phyloP scores from a whole-genome alignment of 2,888 invertebrate genomes.

The Folsomia manolachei region DNA sequence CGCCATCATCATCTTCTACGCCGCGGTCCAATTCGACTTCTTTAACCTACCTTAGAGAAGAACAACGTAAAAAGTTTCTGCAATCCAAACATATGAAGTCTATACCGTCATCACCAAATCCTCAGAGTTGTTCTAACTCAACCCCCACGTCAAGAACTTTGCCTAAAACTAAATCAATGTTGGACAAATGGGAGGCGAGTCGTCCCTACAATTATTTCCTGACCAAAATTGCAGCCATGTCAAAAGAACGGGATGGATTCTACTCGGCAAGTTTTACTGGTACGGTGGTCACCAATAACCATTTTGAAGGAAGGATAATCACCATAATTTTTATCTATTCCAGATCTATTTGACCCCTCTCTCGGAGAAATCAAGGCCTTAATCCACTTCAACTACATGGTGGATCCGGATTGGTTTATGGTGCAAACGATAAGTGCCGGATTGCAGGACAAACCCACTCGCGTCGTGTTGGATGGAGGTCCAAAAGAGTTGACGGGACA shows the following conservation, averaged over 20 bases:
- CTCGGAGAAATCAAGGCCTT: conserved; percentile 71
- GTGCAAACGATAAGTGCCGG: conserved; percentile 79
- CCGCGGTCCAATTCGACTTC: too few relatives aligned
- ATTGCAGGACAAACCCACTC: conserved; percentile 67
- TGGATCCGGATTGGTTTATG: conserved; percentile 83
- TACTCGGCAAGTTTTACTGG: conserved; percentile 34
- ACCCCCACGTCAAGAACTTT: neutral
- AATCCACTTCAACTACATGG: conserved; percentile 90
- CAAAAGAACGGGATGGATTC: conserved; percentile 17
- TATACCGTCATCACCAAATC: neutral
- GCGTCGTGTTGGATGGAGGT: conserved; percentile 75
- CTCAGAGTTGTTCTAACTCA: neutral
- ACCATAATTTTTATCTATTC: conserved; percentile 48
- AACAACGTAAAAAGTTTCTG: conserved; percentile 10
- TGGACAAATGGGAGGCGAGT: conserved; percentile 63
- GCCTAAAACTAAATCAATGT: conserved; percentile 58
- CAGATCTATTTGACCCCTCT: conserved; percentile 74
- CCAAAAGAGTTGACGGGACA: conserved; percentile 60
- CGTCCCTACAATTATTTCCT: conserved; percentile 75
- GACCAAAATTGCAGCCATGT: conserved; percentile 57
- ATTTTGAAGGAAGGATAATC: too few relatives aligned
- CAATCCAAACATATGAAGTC: conserved; percentile 8
- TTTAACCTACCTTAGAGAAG: conserved; percentile 10
- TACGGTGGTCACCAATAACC: neutral
- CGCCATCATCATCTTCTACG: conserved; percentile 52